Evolutionary conservation across 2,888 invertebrate species (phyloP).

Genomic region (Chalcosyrphus nemorum): DNA sequence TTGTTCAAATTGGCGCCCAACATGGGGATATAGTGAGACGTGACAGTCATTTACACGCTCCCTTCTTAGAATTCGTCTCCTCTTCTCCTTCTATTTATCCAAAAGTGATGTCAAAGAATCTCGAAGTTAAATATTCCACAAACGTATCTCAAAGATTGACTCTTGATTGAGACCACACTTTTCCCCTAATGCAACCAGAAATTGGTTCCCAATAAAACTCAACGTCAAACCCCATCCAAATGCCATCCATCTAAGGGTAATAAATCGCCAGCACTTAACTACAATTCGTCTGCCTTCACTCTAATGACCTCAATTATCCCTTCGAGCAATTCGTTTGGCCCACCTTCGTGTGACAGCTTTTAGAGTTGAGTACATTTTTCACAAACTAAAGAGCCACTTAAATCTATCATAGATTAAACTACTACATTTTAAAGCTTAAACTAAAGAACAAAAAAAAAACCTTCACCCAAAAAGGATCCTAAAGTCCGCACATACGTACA

Average conservation of each 20-base stretch:
- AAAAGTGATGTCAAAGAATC: too few relatives aligned
- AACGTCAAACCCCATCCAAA: background rate
- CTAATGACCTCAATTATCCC: slow-evolving; percentile 53
- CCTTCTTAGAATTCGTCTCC: too few relatives aligned
- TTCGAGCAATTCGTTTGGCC: slow-evolving; percentile 13
- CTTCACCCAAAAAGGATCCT: background rate
- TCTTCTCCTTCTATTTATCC: too few relatives aligned
- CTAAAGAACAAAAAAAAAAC: background rate
- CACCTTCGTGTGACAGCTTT: slow-evolving; percentile 1
- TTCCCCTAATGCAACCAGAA: background rate
- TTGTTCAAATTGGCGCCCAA: too few relatives aligned
- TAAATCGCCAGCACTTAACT: slow-evolving; percentile 28
- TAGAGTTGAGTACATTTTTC: background rate
- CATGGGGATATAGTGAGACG: too few relatives aligned
- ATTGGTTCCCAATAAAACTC: background rate
- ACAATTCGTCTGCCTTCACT: slow-evolving; percentile 32
- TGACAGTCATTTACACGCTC: too few relatives aligned
- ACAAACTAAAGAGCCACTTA: background rate
- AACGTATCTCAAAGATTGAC: background rate
- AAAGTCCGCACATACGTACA: background rate
- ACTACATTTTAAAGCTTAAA: background rate
- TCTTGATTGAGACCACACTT: background rate
- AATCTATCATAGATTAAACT: background rate
- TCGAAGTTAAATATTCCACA: background rate
- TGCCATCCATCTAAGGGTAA: background rate